These are phyloP conservation scores for Cricetomys ansorgei DNA, from an alignment of 2,113 vertebrate genomes.

Conservation along the genomic window DNA sequence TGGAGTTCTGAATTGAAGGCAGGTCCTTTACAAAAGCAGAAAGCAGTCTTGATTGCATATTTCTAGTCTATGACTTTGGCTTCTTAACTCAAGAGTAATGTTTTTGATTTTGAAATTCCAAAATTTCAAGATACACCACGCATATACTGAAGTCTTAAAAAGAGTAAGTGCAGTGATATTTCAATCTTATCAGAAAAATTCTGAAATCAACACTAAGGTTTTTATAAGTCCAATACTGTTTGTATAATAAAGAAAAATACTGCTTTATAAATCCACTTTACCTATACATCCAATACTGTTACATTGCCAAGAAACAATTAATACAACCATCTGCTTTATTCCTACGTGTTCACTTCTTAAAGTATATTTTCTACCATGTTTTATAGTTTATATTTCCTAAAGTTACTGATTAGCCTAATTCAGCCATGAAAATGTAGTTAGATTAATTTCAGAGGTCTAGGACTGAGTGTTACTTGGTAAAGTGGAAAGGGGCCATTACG, in stretches of 20 bases:
- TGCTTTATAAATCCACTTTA: no score
- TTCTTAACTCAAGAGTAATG: neutral
- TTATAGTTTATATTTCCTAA: neutral
- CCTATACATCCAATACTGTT: constrained; percentile 1
- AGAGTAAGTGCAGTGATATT: neutral
- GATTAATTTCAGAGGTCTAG: neutral
- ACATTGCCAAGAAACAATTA: neutral
- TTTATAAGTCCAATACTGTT: neutral
- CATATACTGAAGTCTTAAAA: neutral
- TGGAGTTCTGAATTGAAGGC: neutral
- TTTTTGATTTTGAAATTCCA: neutral
- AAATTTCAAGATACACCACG: neutral
- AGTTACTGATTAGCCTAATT: neutral
- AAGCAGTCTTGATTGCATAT: no score
- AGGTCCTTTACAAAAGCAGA: neutral
- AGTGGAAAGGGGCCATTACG: neutral
- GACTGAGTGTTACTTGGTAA: constrained; percentile 7
- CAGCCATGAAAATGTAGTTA: neutral
- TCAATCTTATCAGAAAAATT: constrained; percentile 14
- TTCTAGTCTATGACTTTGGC: neutral
- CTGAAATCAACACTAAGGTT: neutral
- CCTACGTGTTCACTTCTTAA: neutral
- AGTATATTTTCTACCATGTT: neutral
- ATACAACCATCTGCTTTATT: neutral
- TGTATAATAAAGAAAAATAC: no score